phyloP scores from a whole-genome alignment of 2,888 invertebrate genomes.

The Macrophya annulata region DNA sequence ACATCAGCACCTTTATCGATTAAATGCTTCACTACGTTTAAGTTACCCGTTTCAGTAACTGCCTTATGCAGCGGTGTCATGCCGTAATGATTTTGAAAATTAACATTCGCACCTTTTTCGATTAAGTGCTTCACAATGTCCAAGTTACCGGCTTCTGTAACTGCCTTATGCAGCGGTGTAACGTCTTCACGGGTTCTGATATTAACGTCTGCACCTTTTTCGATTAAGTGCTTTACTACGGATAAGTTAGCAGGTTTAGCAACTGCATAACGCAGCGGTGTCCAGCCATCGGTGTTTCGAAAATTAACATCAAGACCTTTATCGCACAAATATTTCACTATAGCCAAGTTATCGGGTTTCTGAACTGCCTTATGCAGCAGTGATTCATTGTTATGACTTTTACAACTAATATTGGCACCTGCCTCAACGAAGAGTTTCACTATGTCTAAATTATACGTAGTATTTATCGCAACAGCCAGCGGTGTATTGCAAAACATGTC shows the following conservation, averaged over 20 bases:
- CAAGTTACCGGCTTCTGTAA: constrained; percentile 82
- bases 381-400: background rate
- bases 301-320: background rate
- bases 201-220: background rate
- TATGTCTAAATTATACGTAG: background rate
- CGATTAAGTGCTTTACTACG: background rate
- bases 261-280: background rate
- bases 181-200: background rate
- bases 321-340: background rate
- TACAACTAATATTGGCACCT: background rate
- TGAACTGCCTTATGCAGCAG: background rate
- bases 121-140: constrained; percentile 80
- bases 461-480: background rate
- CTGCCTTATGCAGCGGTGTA: background rate
- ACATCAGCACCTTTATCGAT: background rate
- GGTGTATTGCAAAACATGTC: background rate
- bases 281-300: background rate
- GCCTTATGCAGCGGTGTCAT: background rate
- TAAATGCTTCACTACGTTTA: background rate
- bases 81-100: background rate
- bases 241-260: background rate
- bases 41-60: background rate
- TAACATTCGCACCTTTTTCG: background rate
- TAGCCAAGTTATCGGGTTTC: background rate
- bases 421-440: background rate